Conservation (phyloP, 2,888 invertebrate genomes). For the Dryobotodes eremita region DNA sequence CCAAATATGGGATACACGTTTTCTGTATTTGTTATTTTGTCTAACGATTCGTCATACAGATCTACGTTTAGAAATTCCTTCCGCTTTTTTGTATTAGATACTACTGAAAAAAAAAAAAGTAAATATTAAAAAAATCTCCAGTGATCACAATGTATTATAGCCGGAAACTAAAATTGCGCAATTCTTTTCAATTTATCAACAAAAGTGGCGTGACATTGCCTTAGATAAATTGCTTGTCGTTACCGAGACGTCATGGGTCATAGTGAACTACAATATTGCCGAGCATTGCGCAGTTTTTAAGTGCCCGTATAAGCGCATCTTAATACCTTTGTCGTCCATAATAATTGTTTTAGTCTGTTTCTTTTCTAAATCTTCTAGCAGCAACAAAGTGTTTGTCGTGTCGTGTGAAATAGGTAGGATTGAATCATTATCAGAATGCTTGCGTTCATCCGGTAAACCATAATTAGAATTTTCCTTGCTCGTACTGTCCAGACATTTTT, state of each 20-base stretch:
- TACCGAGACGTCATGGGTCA: background rate
- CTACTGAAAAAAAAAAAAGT: conserved; percentile 52
- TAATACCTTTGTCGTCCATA: conserved; percentile 23
- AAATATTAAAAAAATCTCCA: background rate
- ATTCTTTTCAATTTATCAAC: background rate
- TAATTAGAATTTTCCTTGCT: conserved; percentile 7
- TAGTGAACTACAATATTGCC: background rate
- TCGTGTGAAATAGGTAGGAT: conserved; percentile 29
- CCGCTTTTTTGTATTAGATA: conserved; percentile 9
- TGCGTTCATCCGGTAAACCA: background rate
- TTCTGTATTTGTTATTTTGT: conserved; percentile 69
- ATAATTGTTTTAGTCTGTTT: conserved; percentile 22
- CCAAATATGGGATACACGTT: conserved; percentile 26
- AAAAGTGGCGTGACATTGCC: background rate
- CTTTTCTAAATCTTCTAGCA: conserved; percentile 29
- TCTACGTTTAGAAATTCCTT: conserved; percentile 5
- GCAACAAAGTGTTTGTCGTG: conserved; percentile 53
- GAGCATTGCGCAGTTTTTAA: conserved; percentile 5
- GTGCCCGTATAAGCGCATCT: background rate
- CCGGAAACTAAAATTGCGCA: background rate
- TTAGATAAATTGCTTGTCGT: background rate
- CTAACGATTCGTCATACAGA: conserved; percentile 39
- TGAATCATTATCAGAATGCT: conserved; percentile 17
- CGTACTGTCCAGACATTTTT: conserved; percentile 58
- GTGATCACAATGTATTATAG: background rate